Conservation (phyloP, 1,140 invertebrate species). For the Nautilus pompilius region DNA sequence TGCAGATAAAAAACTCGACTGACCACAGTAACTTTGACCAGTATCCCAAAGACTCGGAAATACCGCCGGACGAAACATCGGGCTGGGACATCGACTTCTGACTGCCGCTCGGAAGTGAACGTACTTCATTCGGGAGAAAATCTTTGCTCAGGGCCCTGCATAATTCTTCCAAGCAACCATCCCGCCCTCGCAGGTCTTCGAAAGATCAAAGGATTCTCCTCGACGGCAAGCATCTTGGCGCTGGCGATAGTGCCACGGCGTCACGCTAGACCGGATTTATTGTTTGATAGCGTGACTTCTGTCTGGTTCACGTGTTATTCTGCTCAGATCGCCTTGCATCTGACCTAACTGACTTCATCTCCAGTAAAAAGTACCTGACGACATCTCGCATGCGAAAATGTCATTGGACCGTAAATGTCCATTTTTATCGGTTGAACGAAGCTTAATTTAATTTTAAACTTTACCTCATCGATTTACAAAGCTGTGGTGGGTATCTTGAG, state of each 20-base stretch:
- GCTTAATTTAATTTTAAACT: neutral
- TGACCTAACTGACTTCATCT: too few species aligned
- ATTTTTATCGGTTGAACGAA: neutral
- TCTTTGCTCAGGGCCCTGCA: neutral
- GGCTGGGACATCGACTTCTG: conserved; percentile 56
- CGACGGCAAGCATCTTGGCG: neutral
- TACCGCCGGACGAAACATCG: conserved; percentile 51
- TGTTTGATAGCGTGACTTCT: neutral
- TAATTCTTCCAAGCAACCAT: neutral
- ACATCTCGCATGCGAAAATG: neutral
- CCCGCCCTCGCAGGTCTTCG: neutral
- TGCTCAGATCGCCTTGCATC: too few species aligned
- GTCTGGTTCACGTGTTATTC: too few species aligned
- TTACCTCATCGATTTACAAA: neutral
- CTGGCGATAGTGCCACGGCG: neutral
- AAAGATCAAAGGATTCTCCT: neutral
- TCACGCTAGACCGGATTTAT: neutral
- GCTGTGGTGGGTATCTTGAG: neutral
- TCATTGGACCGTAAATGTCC: neutral
- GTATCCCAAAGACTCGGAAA: conserved; percentile 49
- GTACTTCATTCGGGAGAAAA: neutral
- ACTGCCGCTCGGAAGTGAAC: neutral
- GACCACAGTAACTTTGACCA: conserved; percentile 55
- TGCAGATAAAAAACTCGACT: conserved; percentile 41
- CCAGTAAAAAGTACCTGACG: neutral